Base-by-base conservation (phyloP, 1,140 invertebrate species). In the Drosophila busckii region DNA sequence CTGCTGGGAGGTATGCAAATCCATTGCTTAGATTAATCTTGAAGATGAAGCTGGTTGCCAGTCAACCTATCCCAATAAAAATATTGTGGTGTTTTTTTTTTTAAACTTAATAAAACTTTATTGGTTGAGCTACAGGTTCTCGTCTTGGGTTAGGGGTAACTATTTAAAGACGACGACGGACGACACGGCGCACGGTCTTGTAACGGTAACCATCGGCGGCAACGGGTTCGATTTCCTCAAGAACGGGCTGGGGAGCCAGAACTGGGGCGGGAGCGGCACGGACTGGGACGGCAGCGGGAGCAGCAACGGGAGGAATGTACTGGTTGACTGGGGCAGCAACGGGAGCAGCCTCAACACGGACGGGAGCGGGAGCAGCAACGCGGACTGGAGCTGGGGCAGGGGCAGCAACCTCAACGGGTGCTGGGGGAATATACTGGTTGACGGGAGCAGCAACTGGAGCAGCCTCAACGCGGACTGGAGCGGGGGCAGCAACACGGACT, bases 191-290 rank as follows among this genome's bases (percentile, higher is more conserved):
- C 32, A 70, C 42, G 35, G 76, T 83, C 70, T 76, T 82, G 76
- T 82, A 82, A 15, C 70, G 76, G 70, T 82, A 82, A 15, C 76
- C 76, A 52, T 82, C 76, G 17, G 61, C 50, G 8, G 76, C 32
- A 10, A 66, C 46, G 49, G 78, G 76, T 40, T 82, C 76, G 44
- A 82, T 83, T 41, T 82, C 69, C 75, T 82, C 75, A 8, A 82
- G 55, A 8, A 50, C 55, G 61, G 69, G 52, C 32, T 80, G 73
- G 12, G 75, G 62, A n/a, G 73, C 73, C 50, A 61, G 16, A 4
- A 69, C 44, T 37, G 44, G 50, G 1, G 40, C 45, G 10, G 59
- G 50, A 2, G 52, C 58, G 32, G 38, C 16, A n/a, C 20, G 35
- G 35, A 52, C 19, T 13, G 46, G 37, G 9, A 28, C 25, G 7